Percentiles rank a stretch among this genome's conserved stretches.
These are phyloP conservation scores for Pseudeuparius sepicola DNA, from an alignment of 2,888 invertebrate species.

Conservation along the genomic window DNA sequence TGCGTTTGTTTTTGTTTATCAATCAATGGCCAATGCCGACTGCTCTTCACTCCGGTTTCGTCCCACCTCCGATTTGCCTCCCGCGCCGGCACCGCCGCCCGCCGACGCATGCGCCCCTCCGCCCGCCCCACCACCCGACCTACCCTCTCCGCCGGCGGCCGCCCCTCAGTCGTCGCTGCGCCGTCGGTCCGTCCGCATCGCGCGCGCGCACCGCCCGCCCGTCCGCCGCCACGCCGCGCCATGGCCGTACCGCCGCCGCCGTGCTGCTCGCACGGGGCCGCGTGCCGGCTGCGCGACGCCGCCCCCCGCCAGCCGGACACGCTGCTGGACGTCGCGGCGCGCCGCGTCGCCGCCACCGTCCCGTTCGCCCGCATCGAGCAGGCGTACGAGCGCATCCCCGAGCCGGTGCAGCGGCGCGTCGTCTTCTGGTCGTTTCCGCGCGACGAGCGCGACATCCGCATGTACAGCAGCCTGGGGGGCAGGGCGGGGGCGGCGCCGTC, in stretches of 20 bases:
- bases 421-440: constrained; percentile 85
- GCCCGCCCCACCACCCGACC: no score
- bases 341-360: constrained; percentile 73
- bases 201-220: constrained; percentile 18
- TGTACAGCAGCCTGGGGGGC: constrained; percentile 53
- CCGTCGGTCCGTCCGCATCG: constrained; percentile 32
- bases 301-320: constrained; percentile 52
- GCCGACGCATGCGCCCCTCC: no score
- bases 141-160: no score
- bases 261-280: constrained; percentile 26
- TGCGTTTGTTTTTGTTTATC: no score
- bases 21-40: no score
- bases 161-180: no score
- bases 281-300: constrained; percentile 31
- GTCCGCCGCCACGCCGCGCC: constrained; percentile 30
- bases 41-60: no score
- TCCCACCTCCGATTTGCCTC: no score
- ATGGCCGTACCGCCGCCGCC: constrained; percentile 29
- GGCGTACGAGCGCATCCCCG: constrained; percentile 77
- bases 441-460: constrained; percentile 79
- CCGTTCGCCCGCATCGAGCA: constrained; percentile 82
- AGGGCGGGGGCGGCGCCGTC: constrained; percentile 62
- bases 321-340: constrained; percentile 72
- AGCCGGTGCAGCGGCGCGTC: constrained; percentile 78
- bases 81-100: no score